Conservation (phyloP, 2,797 vertebrate genomes). For the Trematomus bernacchii region DNA sequence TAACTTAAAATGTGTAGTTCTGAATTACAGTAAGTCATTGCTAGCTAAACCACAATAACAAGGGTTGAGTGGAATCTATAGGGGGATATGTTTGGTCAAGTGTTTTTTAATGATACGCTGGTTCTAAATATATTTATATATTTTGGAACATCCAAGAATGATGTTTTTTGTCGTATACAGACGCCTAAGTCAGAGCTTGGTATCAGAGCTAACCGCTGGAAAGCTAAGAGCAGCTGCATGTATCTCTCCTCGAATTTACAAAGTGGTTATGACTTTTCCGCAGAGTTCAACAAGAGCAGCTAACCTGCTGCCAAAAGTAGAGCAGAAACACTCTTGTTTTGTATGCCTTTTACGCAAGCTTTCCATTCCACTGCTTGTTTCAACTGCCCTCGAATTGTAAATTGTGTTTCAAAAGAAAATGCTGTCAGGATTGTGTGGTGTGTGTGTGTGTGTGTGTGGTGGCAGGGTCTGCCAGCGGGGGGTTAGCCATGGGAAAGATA, state of each 20-base stretch:
- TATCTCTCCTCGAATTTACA: constrained; percentile 12
- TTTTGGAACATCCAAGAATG: constrained; percentile 4
- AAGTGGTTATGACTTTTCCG: constrained; percentile 38
- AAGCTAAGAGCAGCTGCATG: not conserved
- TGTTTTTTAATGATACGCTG: not conserved
- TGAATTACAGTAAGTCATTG: not conserved
- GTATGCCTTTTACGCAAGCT: constrained; percentile 23
- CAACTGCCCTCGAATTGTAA: constrained; percentile 39
- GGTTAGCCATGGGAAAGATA: constrained; percentile 57
- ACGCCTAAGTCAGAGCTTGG: not conserved
- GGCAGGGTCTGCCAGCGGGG: constrained; percentile 3
- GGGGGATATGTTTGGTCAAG: not conserved
- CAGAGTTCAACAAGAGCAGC: constrained; percentile 35
- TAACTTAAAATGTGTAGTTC: too few relatives aligned
- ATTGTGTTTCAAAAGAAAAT: constrained; percentile 48
- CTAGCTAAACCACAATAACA: not conserved
- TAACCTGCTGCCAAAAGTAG: constrained; percentile 23
- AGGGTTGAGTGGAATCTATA: not conserved
- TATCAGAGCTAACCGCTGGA: constrained; percentile 9
- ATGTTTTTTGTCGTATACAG: not conserved
- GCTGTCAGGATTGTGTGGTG: constrained; percentile 52
- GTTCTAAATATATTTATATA: constrained; percentile 1
- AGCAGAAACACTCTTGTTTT: constrained; percentile 2
- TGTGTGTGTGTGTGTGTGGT: not conserved
- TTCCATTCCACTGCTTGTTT: constrained; percentile 45